Conservation (phyloP, 2,888 invertebrate species). For the Orthonychiurus folsomi region DNA sequence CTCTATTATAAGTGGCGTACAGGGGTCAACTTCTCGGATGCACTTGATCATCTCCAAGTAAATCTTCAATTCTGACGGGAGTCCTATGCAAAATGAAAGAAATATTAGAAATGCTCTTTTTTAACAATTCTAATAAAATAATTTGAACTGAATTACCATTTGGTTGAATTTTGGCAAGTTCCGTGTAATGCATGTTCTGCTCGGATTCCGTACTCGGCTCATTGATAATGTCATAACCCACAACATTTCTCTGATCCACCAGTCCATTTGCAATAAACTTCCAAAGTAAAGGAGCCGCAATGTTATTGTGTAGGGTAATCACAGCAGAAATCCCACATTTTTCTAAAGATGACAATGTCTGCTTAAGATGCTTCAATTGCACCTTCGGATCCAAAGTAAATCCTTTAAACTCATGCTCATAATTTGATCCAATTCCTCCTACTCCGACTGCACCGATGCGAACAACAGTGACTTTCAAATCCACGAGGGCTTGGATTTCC, state of each 20-base stretch:
- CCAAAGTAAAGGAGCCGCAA: background rate
- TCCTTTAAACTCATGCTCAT: conserved; percentile 17
- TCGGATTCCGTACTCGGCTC: conserved; percentile 25
- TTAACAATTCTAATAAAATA: background rate
- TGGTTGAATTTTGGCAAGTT: conserved; percentile 11
- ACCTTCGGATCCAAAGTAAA: conserved; percentile 17
- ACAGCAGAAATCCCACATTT: background rate
- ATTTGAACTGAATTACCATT: conserved; percentile 11
- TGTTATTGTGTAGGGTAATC: background rate
- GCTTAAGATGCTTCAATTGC: conserved; percentile 11
- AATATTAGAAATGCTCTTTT: background rate
- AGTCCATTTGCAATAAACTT: background rate
- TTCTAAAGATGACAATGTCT: background rate
- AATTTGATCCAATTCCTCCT: conserved; percentile 5
- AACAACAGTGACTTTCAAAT: conserved; percentile 18
- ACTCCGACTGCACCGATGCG: conserved; percentile 29
- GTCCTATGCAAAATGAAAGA: conserved; percentile 7
- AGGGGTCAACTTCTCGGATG: conserved; percentile 20
- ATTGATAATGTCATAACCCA: conserved; percentile 32
- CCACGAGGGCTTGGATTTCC: conserved; percentile 16
- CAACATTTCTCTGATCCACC: background rate
- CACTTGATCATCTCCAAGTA: conserved; percentile 15
- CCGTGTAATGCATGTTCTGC: conserved; percentile 16
- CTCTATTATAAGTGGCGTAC: conserved; percentile 26
- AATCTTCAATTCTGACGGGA: background rate